Percentiles rank a stretch among this genome's conserved stretches.
Conservation (phyloP, 2,113 vertebrate species). For the Lycocorax pyrrhopterus region DNA sequence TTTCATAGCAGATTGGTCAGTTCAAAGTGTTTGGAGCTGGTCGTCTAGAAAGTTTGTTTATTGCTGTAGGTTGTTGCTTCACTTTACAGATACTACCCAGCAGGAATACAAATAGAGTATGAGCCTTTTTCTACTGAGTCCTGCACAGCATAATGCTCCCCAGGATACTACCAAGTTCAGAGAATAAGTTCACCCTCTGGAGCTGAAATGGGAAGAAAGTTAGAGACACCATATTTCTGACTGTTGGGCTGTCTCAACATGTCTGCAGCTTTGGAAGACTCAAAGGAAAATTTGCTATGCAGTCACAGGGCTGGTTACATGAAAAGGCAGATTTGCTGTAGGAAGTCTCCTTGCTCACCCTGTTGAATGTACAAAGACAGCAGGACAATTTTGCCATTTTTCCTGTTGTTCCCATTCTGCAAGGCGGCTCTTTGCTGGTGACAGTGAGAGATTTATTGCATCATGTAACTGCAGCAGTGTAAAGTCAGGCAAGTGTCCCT, state of each 20-base stretch:
- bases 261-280: neutral
- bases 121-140: neutral
- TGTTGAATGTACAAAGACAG: neutral
- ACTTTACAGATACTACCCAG: neutral
- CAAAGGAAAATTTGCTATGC: neutral
- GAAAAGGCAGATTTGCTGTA: neutral
- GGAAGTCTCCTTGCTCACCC: neutral
- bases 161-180: neutral
- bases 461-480: neutral
- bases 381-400: neutral
- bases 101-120: neutral
- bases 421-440: neutral
- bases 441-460: neutral
- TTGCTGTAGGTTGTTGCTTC: neutral
- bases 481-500: neutral
- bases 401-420: neutral
- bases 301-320: neutral
- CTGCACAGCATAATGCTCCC: neutral
- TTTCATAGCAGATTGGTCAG: neutral
- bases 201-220: neutral
- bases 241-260: neutral
- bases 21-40: neutral
- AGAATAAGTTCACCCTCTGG: neutral
- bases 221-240: neutral
- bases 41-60: neutral